These are phyloP conservation scores for Lagorchestes hirsutus DNA, from an alignment of 2,797 vertebrate species.

Conservation along the genomic window DNA sequence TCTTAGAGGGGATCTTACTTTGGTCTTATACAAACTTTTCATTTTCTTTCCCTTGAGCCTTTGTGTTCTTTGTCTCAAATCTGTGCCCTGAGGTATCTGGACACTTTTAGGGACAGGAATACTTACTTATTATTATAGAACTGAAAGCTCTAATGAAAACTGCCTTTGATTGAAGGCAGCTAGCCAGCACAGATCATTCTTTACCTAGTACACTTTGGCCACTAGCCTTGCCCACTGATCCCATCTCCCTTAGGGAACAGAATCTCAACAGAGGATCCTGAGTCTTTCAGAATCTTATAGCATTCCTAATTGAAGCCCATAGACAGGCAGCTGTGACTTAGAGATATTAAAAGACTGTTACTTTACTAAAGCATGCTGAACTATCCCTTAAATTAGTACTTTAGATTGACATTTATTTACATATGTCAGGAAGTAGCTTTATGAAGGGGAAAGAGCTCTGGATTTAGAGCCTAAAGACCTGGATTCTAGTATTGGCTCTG, in stretches of 20 bases:
- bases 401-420: conserved; percentile 62
- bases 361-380: conserved; percentile 49
- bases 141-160: conserved; percentile 73
- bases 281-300: conserved; percentile 66
- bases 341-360: conserved; percentile 33
- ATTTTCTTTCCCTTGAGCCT: conserved; percentile 57
- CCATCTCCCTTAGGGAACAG: conserved; percentile 74
- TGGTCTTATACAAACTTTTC: conserved; percentile 62
- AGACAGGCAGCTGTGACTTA: conserved; percentile 76
- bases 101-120: conserved; percentile 61
- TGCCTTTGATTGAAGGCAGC: conserved; percentile 71
- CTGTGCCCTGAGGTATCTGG: conserved; percentile 67
- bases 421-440: neutral
- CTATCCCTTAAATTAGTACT: neutral
- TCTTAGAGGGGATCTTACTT: conserved; percentile 40
- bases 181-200: conserved; percentile 74
- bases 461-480: neutral
- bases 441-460: neutral
- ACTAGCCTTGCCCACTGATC: conserved; percentile 77
- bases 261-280: conserved; percentile 71
- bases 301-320: conserved; percentile 68
- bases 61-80: conserved; percentile 61
- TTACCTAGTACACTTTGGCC: conserved; percentile 68
- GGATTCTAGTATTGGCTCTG: neutral
- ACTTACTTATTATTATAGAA: conserved; percentile 65